A percentile compares a stretch with the other conserved stretches of the same genome.
Evolutionary conservation across 2,797 vertebrate genomes (phyloP).

Genomic region (Buceros bicornis): DNA sequence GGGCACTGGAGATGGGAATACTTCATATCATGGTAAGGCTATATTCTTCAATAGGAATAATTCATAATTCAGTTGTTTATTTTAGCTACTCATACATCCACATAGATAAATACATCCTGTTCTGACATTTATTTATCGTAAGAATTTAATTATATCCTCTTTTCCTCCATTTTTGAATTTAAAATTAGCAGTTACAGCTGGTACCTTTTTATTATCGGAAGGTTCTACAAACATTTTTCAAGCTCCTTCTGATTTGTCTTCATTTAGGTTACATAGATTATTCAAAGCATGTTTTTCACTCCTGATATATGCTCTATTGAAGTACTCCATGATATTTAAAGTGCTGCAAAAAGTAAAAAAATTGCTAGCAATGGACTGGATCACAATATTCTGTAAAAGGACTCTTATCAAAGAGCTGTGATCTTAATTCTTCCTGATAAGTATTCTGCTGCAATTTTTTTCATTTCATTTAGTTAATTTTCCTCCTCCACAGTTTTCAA

Average conservation of each 20-base stretch:
- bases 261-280: not conserved
- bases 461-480: not conserved
- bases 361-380: not conserved
- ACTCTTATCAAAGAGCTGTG: not conserved
- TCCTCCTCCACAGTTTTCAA: not conserved
- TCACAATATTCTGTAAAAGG: not conserved
- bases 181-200: not conserved
- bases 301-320: not conserved
- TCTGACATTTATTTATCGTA: not conserved
- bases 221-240: not conserved
- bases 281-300: not conserved
- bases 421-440: not conserved
- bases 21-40: not conserved
- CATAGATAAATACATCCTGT: not conserved
- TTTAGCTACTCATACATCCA: not conserved
- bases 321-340: not conserved
- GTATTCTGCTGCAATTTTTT: not conserved
- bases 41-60: not conserved
- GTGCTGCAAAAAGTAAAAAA: not conserved
- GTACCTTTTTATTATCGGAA: not conserved
- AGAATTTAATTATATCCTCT: not conserved
- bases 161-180: not conserved
- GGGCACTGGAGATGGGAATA: not conserved
- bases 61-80: not conserved
- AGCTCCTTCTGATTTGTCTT: not conserved